A percentile compares a stretch with the other conserved stretches of the same genome.
Conservation (phyloP, 2,797 vertebrate genomes). For the Hypotaenidia philippensis region DNA sequence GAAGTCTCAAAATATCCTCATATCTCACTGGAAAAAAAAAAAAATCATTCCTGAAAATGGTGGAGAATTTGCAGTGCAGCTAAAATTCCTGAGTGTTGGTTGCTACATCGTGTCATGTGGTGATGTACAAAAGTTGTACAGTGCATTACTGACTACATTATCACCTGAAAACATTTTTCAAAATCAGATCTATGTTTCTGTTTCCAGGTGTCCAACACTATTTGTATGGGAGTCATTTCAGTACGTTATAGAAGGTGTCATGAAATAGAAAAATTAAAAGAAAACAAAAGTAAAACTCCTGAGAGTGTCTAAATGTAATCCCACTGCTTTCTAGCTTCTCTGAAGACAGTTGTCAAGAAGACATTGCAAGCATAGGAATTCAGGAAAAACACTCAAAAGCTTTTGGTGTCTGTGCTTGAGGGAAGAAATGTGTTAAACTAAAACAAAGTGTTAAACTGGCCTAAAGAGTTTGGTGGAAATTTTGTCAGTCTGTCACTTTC, state of each 20-base stretch:
- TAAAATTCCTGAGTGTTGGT: neutral
- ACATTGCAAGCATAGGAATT: neutral
- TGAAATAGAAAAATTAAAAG: constrained; percentile 37
- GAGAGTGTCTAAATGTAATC: neutral
- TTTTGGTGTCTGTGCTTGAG: neutral
- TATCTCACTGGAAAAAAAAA: neutral
- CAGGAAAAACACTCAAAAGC: neutral
- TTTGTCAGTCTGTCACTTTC: neutral
- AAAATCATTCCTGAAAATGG: neutral
- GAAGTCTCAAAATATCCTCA: neutral
- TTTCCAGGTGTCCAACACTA: neutral
- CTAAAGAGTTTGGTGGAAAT: neutral
- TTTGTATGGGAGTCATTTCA: constrained; percentile 18
- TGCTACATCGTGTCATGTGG: accelerated
- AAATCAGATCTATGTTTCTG: neutral
- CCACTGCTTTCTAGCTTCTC: constrained; percentile 31
- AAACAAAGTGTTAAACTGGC: neutral
- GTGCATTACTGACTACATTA: neutral
- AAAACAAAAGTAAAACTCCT: neutral
- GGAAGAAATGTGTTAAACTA: constrained; percentile 2
- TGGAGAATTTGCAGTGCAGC: neutral
- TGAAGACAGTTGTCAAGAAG: neutral
- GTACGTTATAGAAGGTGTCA: constrained; percentile 22
- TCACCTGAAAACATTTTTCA: neutral
- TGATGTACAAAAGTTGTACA: neutral